Evolutionary conservation across 2,888 invertebrate genomes (phyloP).

Genomic region (Hermodice carunculata): DNA sequence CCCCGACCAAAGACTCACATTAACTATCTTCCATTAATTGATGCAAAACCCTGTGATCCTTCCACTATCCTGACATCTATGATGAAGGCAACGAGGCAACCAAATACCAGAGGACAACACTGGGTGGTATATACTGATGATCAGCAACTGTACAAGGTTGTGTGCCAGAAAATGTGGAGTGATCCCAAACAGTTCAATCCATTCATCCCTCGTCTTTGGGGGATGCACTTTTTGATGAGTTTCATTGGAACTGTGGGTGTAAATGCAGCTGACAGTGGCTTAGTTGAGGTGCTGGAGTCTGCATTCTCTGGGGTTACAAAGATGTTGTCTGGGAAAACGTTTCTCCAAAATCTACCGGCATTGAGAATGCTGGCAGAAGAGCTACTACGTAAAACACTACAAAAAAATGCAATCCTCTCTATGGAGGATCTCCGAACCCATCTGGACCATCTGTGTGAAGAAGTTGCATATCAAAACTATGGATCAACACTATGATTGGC

Average conservation of each 20-base stretch:
- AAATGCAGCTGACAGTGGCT: conserved; percentile 43
- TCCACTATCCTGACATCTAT: conserved; percentile 34
- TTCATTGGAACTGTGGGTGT: conserved; percentile 42
- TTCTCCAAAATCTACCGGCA: conserved; percentile 40
- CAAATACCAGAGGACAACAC: conserved; percentile 22
- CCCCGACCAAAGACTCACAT: conserved; percentile 18
- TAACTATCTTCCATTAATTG: conserved; percentile 34
- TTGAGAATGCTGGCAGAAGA: conserved; percentile 36
- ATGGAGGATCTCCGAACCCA: neutral
- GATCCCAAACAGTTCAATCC: conserved; percentile 33
- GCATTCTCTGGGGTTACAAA: conserved; percentile 38
- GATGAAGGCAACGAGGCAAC: conserved; percentile 26
- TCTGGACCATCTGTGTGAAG: neutral
- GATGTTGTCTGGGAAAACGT: conserved; percentile 46
- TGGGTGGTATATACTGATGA: conserved; percentile 29
- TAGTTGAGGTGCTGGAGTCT: conserved; percentile 35
- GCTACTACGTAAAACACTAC: conserved; percentile 18
- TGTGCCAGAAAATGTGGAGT: conserved; percentile 36
- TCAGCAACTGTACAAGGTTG: conserved; percentile 40
- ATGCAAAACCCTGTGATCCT: conserved; percentile 34
- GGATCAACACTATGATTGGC: no score
- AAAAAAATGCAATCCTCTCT: neutral
- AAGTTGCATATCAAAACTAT: conserved; percentile 1
- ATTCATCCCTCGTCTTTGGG: conserved; percentile 38
- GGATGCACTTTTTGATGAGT: conserved; percentile 47